Conservation (phyloP, 2,888 invertebrate genomes). For the Hyposoter didymator region DNA sequence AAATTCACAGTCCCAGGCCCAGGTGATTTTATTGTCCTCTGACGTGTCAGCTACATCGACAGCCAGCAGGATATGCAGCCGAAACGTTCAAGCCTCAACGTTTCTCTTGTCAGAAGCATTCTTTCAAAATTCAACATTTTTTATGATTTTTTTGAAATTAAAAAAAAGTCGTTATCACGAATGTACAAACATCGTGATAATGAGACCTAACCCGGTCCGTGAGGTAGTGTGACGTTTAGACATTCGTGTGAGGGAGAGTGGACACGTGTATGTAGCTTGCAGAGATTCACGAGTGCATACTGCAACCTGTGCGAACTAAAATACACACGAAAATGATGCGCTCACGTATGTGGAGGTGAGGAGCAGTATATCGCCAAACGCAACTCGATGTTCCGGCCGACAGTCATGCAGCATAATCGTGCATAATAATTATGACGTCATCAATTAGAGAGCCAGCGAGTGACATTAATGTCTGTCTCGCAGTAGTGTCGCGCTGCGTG, state of each 20-base stretch:
- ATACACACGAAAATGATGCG: neutral
- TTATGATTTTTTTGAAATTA: neutral
- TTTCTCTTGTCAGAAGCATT: neutral
- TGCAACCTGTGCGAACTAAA: slow-evolving; percentile 35
- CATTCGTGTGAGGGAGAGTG: neutral
- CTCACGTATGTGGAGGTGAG: neutral
- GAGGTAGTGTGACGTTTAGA: slow-evolving; percentile 6
- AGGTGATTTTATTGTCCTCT: neutral
- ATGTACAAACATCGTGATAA: neutral
- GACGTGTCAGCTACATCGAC: neutral
- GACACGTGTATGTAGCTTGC: slow-evolving; percentile 1
- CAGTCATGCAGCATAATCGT: slow-evolving; percentile 78
- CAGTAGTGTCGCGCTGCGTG: slow-evolving; percentile 26
- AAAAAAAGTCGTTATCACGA: neutral
- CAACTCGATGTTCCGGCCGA: slow-evolving; percentile 76
- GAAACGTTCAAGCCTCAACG: neutral
- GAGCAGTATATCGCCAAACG: slow-evolving; percentile 75
- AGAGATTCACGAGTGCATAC: slow-evolving; percentile 7
- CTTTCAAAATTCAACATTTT: neutral
- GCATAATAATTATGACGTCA: slow-evolving; percentile 83
- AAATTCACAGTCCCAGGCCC: neutral
- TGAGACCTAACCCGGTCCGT: neutral
- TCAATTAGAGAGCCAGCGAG: slow-evolving; percentile 79
- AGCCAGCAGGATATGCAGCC: neutral
- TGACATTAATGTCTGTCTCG: slow-evolving; percentile 78